These are phyloP conservation scores for Leucosticte australis DNA, from an alignment of 2,113 vertebrate genomes.

Conservation along the genomic window DNA sequence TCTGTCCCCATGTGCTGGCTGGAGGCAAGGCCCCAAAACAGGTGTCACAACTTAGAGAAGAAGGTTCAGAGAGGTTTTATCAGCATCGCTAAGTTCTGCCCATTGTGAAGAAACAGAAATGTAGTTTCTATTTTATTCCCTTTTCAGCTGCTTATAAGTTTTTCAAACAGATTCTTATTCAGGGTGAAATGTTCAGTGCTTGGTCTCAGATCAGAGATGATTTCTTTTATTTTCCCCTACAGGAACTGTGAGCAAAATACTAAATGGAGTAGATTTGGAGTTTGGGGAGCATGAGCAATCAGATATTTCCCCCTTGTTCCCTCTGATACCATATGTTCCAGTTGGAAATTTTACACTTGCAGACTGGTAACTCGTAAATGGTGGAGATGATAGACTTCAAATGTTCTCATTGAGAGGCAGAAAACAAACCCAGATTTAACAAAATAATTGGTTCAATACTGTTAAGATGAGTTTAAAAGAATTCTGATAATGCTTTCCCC, in stretches of 20 bases:
- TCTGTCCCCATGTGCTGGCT: neutral
- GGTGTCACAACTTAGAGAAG: neutral
- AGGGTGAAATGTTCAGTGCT: slow-evolving; percentile 62
- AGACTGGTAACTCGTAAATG: slow-evolving; percentile 57
- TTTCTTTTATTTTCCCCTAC: slow-evolving; percentile 66
- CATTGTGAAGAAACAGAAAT: neutral
- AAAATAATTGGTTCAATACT: slow-evolving; percentile 56
- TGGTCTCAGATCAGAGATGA: slow-evolving; percentile 65
- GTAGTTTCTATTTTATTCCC: slow-evolving; percentile 13
- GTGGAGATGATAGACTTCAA: slow-evolving; percentile 51
- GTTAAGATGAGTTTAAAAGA: slow-evolving; percentile 59
- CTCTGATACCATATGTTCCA: slow-evolving; percentile 64
- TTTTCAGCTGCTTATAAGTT: slow-evolving; percentile 15
- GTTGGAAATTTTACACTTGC: slow-evolving; percentile 62
- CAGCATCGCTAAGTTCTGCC: neutral
- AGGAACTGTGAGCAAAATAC: slow-evolving; percentile 61
- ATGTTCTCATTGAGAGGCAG: slow-evolving; percentile 56
- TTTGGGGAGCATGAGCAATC: slow-evolving; percentile 46
- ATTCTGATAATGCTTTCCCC: slow-evolving; percentile 50
- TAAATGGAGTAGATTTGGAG: slow-evolving; percentile 45
- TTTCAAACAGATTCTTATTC: slow-evolving; percentile 41
- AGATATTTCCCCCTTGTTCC: slow-evolving; percentile 59
- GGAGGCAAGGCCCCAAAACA: neutral
- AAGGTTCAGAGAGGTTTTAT: neutral
- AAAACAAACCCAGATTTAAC: slow-evolving; percentile 62